Base-by-base conservation (phyloP, 2,888 invertebrate species). In the Noctua janthe region DNA sequence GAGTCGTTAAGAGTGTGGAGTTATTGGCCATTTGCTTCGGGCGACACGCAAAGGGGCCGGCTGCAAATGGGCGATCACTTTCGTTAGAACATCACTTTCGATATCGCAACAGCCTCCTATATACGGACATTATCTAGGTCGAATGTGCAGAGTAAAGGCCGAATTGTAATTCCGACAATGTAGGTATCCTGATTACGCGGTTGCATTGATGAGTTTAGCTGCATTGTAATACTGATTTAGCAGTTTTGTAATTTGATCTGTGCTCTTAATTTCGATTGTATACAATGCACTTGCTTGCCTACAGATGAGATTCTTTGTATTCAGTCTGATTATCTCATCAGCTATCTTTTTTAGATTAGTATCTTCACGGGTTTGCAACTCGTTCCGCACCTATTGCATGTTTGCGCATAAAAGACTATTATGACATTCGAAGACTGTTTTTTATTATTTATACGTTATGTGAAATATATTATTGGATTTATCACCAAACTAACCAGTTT, bases 41-140 rank as follows among this genome's bases (percentile, higher is more conserved):
- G 89, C 90, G 89, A 90, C 88, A 91, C 83, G 84, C 81, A 86
- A 83, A 84, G 83, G 76, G 73, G 81, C 87, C 76, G 77, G 83
- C 84, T 81, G 84, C 84, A 91, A 91, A 92, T 90, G 82, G 87
- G 88, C 91, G 90, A 92, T 93, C 91, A 91, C 93, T 93, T 93
- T 94, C 93, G 86, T 91, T 91, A 87, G 86, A 86, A 88, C 92
- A 93, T 92, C 92, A 92, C 91, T 93, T 92, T 92, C 90, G 78
- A 87, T 94, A 92, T 91, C 85, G 91, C 91, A 92, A 86, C 80
- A 71, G 76, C 77, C 81, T 82, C 73, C 79, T 84, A 83, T 85
- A 87, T 81, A 83, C 76, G 74, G 70, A 74, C 71, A 83, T 71
- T 81, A 88, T 88, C 89, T 89, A 86, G 91, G 90, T 91, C 88